Percentiles rank a stretch among this genome's conserved stretches.
Conservation (phyloP, 2,888 invertebrate species). For the Clunio marinus region DNA sequence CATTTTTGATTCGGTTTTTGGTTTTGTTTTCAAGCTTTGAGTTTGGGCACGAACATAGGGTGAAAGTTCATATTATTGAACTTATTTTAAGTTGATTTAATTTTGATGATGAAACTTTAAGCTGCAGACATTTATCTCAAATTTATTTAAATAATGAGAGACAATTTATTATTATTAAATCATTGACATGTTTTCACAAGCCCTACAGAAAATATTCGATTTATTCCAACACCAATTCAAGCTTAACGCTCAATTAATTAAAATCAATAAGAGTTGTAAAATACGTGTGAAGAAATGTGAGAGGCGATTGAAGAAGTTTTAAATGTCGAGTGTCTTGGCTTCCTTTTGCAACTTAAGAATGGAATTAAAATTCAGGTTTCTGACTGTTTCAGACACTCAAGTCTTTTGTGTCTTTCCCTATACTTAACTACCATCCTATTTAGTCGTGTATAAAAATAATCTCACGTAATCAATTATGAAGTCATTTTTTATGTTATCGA, state of each 20-base stretch:
- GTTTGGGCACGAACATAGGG: too few species aligned
- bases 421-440: not conserved
- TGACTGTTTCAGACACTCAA: not conserved
- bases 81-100: too few species aligned
- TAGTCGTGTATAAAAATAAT: too few species aligned
- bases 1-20: too few species aligned
- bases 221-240: slow-evolving; percentile 30
- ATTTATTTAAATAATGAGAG: too few species aligned
- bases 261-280: slow-evolving; percentile 37
- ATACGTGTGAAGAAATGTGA: slow-evolving; percentile 14
- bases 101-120: too few species aligned
- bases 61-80: too few species aligned
- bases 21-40: not conserved
- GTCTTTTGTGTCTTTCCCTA: not conserved
- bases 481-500: too few species aligned
- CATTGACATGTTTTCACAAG: not conserved
- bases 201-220: not conserved
- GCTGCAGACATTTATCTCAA: too few species aligned
- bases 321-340: too few species aligned
- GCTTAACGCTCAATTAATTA: slow-evolving; percentile 39
- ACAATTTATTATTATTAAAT: too few species aligned
- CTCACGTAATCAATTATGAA: too few species aligned
- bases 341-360: not conserved
- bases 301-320: not conserved
- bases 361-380: not conserved